phyloP scores from a whole-genome alignment of 2,888 invertebrate genomes.

The Didymodactylos carnosus region DNA sequence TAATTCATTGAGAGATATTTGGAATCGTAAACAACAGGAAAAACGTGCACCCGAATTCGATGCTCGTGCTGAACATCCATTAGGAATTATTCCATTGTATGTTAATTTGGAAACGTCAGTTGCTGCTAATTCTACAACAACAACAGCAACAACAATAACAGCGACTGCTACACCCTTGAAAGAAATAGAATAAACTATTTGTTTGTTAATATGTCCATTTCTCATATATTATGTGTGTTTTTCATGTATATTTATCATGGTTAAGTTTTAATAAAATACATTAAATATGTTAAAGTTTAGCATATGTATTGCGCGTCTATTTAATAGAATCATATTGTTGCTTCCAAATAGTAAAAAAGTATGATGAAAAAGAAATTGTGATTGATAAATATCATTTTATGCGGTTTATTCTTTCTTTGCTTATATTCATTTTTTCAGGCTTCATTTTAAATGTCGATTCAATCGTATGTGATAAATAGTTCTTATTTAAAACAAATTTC shows the following conservation, averaged over 20 bases:
- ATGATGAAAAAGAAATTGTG: no score
- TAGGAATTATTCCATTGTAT: slow-evolving; percentile 42
- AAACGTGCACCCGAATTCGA: background rate
- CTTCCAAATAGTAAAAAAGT: no score
- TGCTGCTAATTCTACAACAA: background rate
- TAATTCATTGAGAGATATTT: background rate
- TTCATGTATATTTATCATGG: no score
- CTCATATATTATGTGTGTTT: no score
- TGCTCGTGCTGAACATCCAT: slow-evolving; percentile 20
- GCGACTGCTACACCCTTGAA: no score
- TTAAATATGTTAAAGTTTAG: background rate
- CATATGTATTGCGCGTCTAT: background rate
- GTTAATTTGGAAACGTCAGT: background rate
- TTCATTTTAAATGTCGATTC: background rate
- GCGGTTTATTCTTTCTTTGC: no score
- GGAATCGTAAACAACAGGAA: background rate
- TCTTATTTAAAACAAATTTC: background rate
- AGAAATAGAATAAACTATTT: background rate
- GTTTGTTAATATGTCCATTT: background rate
- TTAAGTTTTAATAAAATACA: no score
- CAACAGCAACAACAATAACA: background rate
- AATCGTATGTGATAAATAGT: background rate
- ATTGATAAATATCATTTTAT: no score
- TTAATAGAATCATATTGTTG: background rate
- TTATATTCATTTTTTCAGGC: no score